Evolutionary conservation across 2,888 invertebrate genomes (phyloP), one percentile per base, ranked within the genome.

Genomic region (Emesis furor): DNA sequence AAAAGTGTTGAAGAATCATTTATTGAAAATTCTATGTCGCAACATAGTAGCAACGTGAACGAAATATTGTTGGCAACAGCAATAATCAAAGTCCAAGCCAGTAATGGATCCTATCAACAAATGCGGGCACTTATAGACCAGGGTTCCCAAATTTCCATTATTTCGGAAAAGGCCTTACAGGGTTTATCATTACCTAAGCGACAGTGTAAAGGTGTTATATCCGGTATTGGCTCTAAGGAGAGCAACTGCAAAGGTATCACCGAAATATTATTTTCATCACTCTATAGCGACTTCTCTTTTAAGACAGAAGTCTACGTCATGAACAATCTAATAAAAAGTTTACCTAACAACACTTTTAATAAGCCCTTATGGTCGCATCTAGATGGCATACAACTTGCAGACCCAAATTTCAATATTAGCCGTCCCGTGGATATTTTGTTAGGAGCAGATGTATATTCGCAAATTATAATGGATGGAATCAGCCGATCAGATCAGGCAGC

Each of bases 381-480:
- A 17, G 76, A 85, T 73, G 75, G 82, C 32, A 73, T 37, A 73
- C 51, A 51, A n/a, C 51, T 86, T 39, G 86, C 89, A 14, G 86
- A 89, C 73, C 87, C 88, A 10, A 85, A 89, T n/a, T 51, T 51
- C n/a, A 51, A 81, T 39, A 30, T 51, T 1, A 83, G 86, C 32
- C 83, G 83, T n/a, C 79, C 83, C 35, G 71, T 71, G 14, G 71
- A 71, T 17, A 71, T 71, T 24, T 59, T 82, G 67, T 42, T 84
- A 3, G 86, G 84, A 14, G 86, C 86, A 14, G 88, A 88, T 51
- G 69, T 86, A 55, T 86, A 83, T 35, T 32, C 84, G 12, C 51
- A 35, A 46, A 78, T 83, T 10, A 82, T 83, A 24, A 10, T 73
- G 51, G 55, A 30, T 35, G 46, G 73, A 12, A 67, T 67, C 14